Evolutionary conservation across 23 tunicate species (phyloP), one percentile per base, ranked within the genome.

Genomic region (Trididemnum clinides): DNA sequence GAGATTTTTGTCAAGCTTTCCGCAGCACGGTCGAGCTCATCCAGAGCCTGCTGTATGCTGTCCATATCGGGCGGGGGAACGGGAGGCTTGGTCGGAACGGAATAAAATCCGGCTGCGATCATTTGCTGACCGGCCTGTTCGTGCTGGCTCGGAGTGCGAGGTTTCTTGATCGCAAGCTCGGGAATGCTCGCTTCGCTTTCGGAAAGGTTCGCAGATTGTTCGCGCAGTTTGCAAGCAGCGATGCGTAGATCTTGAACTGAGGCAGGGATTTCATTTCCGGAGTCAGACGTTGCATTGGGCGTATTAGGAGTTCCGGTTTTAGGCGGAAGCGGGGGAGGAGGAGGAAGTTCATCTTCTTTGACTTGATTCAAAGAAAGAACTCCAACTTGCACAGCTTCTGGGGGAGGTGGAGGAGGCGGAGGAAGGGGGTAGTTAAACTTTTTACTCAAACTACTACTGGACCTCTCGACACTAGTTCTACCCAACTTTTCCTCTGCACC

Each of bases 71-170:
- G 37, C 10, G 36, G 75, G 10, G 85, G 90, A 31, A 37, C 69
- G 1, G 98, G 98, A 31, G 90, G 98, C 34, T 85, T 80, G n/a
- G 79, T 72, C 2, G 98, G 98, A 1, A 86, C 98, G 5, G 98
- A 81, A 35, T 94, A 94, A 66, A 90, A 91, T 0, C 98, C 98
- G 59, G 77, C 76, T 39, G 75, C 39, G 64, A 94, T 94, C 87
- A 90, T 81, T 29, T 85, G 51, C 83, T 78, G 69, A 28, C 66
- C 98, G 33, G 85, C 33, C 54, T 37, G 50, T 2, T 64, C 88
- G 39, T 84, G 77, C 59, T 77, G 94, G 34, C 85, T 77, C 32
- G 80, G 88, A 72, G 85, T 77, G 0, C 80, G 64, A 38, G 85
- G 72, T 38, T 39, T 80, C 0, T 66, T 51, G 0, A 50, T 85